Percentiles rank a stretch among this genome's conserved stretches.
These are phyloP conservation scores for Corythaeola cristata DNA, from an alignment of 2,113 vertebrate species.

Conservation along the genomic window DNA sequence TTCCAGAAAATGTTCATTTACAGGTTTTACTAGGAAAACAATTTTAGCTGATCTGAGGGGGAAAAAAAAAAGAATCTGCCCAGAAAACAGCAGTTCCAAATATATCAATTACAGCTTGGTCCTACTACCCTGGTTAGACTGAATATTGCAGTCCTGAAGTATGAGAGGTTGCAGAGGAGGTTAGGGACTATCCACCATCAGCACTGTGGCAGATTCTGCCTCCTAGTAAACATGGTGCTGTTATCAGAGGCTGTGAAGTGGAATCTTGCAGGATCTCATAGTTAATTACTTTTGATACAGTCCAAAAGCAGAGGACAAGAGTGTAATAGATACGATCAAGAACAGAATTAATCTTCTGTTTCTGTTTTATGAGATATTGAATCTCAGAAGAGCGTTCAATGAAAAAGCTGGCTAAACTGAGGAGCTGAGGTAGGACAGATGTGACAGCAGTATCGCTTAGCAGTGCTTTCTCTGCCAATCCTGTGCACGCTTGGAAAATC, in stretches of 20 bases:
- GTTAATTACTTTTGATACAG: not conserved
- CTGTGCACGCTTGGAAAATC: not conserved
- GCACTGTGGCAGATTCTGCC: accelerated
- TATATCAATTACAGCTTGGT: too few relatives aligned
- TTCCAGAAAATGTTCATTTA: not conserved
- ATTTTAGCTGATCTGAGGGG: accelerated
- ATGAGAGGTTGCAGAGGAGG: not conserved
- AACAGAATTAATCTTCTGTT: not conserved
- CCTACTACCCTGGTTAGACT: not conserved
- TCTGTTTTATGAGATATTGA: not conserved
- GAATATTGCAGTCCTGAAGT: not conserved
- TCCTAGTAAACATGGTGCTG: accelerated
- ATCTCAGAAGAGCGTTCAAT: not conserved
- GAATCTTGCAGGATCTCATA: not conserved
- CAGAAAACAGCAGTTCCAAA: not conserved
- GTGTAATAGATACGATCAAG: not conserved
- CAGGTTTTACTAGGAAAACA: not conserved
- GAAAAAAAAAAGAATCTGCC: not conserved
- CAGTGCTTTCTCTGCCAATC: not conserved
- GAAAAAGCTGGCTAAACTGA: not conserved
- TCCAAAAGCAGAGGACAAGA: not conserved
- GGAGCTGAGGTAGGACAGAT: not conserved
- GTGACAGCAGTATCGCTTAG: not conserved
- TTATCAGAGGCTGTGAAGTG: not conserved
- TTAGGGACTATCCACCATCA: not conserved